Evolutionary conservation across 30 jellyfish, hydroid and myxozoan species (phyloP).

Genomic region (Chrysaora quinquecirrha): DNA sequence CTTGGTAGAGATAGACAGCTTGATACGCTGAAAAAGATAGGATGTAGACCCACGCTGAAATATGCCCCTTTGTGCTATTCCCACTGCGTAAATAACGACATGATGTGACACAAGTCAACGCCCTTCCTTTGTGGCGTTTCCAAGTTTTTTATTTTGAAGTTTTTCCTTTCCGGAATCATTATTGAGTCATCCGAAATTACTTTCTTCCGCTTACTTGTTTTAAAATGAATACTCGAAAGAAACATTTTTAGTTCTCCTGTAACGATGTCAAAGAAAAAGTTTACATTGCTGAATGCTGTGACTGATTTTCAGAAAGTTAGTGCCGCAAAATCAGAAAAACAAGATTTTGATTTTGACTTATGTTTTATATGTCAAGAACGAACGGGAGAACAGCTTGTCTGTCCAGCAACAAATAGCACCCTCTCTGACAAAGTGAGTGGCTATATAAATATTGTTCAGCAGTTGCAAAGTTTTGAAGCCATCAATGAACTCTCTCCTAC

Average conservation of each 20-base stretch:
- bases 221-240: neutral
- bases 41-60: neutral
- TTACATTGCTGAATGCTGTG: neutral
- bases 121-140: neutral
- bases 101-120: neutral
- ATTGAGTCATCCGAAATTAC: neutral
- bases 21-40: neutral
- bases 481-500: neutral
- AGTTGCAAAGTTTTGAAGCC: neutral
- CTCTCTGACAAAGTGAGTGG: neutral
- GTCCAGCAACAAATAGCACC: slow-evolving; percentile 6
- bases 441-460: neutral
- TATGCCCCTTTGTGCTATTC: neutral
- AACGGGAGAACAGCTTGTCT: neutral
- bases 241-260: neutral
- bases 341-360: neutral
- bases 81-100: neutral
- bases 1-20: too few species aligned
- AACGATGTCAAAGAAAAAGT: neutral
- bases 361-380: slow-evolving; percentile 6
- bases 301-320: neutral
- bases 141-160: neutral
- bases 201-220: neutral
- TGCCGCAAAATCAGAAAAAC: neutral
- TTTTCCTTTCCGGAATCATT: neutral